Conservation (phyloP, 2,113 vertebrate genomes). For the Chiloscyllium plagiosum region DNA sequence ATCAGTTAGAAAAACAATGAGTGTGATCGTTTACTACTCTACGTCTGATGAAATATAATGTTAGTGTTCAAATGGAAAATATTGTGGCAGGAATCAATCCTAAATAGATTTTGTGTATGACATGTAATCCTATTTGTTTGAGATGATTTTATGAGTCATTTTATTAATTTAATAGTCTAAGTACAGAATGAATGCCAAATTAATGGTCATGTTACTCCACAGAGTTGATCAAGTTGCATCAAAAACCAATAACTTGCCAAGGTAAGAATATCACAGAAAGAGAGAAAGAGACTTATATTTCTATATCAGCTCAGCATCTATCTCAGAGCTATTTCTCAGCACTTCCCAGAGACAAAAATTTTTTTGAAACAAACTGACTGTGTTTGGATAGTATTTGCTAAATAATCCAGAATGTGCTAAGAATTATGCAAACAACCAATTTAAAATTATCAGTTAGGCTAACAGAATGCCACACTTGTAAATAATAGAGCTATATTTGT, state of each 20-base stretch:
- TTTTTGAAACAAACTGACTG: neutral
- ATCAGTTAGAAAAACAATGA: neutral
- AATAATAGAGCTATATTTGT: too few relatives aligned
- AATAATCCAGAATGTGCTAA: too few relatives aligned
- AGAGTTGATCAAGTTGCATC: neutral
- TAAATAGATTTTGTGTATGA: slow-evolving; percentile 3
- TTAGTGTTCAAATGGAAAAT: slow-evolving; percentile 11
- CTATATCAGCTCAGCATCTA: neutral
- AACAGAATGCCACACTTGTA: too few relatives aligned
- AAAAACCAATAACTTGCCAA: neutral
- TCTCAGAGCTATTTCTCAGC: neutral
- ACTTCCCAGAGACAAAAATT: neutral
- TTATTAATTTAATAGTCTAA: slow-evolving; percentile 29
- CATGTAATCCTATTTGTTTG: neutral
- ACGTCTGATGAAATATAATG: neutral
- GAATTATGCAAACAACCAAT: too few relatives aligned
- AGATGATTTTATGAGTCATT: neutral
- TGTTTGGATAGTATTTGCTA: neutral
- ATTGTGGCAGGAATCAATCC: slow-evolving; percentile 16
- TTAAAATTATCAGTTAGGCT: too few relatives aligned
- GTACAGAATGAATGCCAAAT: neutral
- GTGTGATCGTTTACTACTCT: neutral
- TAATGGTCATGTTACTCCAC: neutral
- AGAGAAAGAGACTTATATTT: neutral
- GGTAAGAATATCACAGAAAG: neutral